Evolutionary conservation across 1,140 invertebrate genomes (phyloP), one percentile per base, ranked within the genome.

Genomic region (Chymomyza costata): DNA sequence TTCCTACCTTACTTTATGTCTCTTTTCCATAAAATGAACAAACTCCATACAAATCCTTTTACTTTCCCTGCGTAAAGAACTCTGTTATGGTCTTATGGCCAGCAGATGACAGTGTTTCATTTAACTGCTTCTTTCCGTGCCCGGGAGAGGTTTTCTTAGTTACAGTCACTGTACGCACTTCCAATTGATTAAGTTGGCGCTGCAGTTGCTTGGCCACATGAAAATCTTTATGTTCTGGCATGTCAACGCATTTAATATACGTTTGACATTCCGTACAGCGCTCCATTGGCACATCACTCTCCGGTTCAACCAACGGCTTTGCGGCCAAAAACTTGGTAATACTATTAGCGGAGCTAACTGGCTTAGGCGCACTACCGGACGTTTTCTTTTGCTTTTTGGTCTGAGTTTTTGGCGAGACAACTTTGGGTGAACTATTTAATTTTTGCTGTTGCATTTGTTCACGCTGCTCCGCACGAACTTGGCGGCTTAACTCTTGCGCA

Each of bases 191-290:
- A 0, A 84, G 43, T 40, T 84, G 53, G 0, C 73, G 66, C 34
- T 85, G 91, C 21, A 94, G 68, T 65, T 88, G 89, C 67, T 90
- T 90, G 2, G 92, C 92, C 52, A 90, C 84, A 74, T 94, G 92
- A 83, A 90, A 93, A 85, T 94, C 92, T 47, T 87, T 82, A 82
- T 94, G 92, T 65, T 91, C 90, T 8, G 81, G 51, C 70, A 90
- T 88, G 52, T 90, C 90, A 3, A 86, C 85, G n/a, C 85, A 11
- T 17, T 86, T 71, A 21, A 94, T 87, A 63, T 85, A 87, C 65
- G 89, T 88, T 49, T 89, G 86, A 71, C 92, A 93, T 65, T 92
- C 87, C 1, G 76, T 6, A 80, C 92, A 93, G 37, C 86, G 85
- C 66, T 89, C 84, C 31, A 86, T 81, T 30, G 55, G 21, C n/a